Evolutionary conservation across 2,797 vertebrate genomes (phyloP), one percentile per base, ranked within the genome.

Genomic region (Phoxinus dragarum): DNA sequence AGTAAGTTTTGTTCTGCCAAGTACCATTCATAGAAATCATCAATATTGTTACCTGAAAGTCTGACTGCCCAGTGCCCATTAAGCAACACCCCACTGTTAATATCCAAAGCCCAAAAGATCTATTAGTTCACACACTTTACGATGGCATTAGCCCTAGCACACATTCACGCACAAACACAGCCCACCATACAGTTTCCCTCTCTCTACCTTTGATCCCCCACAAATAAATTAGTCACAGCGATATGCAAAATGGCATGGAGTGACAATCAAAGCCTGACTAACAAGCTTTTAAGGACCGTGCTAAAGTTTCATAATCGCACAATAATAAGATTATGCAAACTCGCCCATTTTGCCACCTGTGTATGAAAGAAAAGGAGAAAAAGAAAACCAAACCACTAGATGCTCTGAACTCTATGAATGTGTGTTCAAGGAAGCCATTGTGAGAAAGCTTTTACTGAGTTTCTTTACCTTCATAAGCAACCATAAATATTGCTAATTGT

Each of bases 241-340:
- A 93, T 94, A 95, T 95, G 93, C 94, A 95, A 95, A 95, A 90
- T 69, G 92, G 88, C 90, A 93, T 93, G 80, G 87, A 89, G 86
- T 93, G 93, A 94, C 94, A 95, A 96, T 96, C 94, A 95, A 95
- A 95, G 94, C 93, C 94, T 94, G 93, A 95, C 95, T 95, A 95
- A 96, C 91, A 92, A 95, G 94, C 93, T 95, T 95, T 94, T 93
- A 93, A 95, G 92, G 92, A 93, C 92, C 86, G 75, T 90, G 91
- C 91, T 94, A 92, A 95, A 95, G 94, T 95, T 94, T 94, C 92
- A 92, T 61, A 88, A 95, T 93, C 93, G 94, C 92, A 92, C 95
- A 89, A 93, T 95, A 95, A 95, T 94, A 93, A 93, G 94, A 95
- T 95, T 95, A 95, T 84, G 86, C 89, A 92, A 91, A 86, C 79